Base-by-base conservation (phyloP, 2,113 vertebrate genomes). In the Okapia johnstoni region DNA sequence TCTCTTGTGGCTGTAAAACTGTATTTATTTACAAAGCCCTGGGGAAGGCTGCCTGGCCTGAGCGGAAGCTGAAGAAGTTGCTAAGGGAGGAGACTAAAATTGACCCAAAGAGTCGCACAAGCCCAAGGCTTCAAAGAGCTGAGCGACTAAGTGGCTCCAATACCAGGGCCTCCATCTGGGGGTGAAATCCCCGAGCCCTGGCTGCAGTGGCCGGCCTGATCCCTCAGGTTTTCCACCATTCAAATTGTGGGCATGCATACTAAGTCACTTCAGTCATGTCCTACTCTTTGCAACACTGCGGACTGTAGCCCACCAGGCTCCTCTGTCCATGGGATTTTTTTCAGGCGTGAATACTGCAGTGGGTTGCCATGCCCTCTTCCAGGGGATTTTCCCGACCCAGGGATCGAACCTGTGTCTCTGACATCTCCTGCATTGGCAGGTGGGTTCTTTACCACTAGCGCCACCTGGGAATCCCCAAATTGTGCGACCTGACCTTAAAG, bases 1-100 rank as follows among this genome's bases (percentile, higher is more conserved):
- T 50, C 88, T 92, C 96, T 57, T 66, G 96, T 85, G 54, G 58
- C 96, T 58, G 16, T 90, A 76, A 90, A 94, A 88, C 95, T 26
- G 80, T n/a, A 85, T 52, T 96, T 89, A 92, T 97, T 92, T 96
- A 21, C 84, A 33, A 87, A 92, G 57, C 83, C 79, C 89, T 10
- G 3, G 54, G 86, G 96, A 76, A 46, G 14, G 28, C 26, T 30
- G 33, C 58, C 6, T 58, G 36, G 5, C 4, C 63, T 5, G 16
- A 94, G 88, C 15, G 4, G 80, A 88, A 2, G 66, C n/a, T 81
- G 28, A n/a, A 60, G 43, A 66, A 13, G 58, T 79, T 8, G 16
- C 76, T 83, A 23, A 3, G 16, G 91, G 83, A 63, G 36, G 88
- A 93, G 61, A 52, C 23, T 3, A 43, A n/a, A 40, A 7, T 14